Percentiles rank a stretch among this genome's conserved stretches.
Conservation (phyloP, 1,140 invertebrate species). For the Linepithema humile region DNA sequence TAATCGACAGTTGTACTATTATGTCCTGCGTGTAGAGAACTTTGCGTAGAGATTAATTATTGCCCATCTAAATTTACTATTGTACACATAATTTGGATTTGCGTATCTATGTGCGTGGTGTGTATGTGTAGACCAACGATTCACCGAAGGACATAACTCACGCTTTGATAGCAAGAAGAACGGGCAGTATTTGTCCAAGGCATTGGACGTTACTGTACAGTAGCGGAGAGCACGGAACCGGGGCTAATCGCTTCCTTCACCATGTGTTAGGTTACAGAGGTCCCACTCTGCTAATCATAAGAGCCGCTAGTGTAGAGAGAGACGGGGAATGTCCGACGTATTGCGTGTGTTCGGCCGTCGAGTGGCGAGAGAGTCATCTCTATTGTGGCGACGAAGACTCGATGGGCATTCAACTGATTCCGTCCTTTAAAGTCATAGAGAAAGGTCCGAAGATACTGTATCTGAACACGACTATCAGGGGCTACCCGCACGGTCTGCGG, state of each 20-base stretch:
- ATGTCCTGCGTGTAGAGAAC: not conserved
- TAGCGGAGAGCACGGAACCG: conserved; percentile 92
- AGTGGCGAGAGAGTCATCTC: conserved; percentile 94
- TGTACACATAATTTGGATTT: conserved; percentile 4
- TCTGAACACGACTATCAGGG: conserved; percentile 92
- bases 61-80: not conserved
- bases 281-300: conserved; percentile 92
- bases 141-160: conserved; percentile 75
- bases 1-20: not conserved
- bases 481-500: conserved; percentile 93
- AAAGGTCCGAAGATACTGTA: conserved; percentile 91
- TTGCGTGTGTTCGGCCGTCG: conserved; percentile 91
- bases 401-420: conserved; percentile 91
- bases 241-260: conserved; percentile 94
- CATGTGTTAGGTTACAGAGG: conserved; percentile 94
- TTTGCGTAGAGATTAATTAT: conserved; percentile 22
- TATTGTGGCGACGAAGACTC: conserved; percentile 93
- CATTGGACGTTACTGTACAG: conserved; percentile 95
- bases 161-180: conserved; percentile 78
- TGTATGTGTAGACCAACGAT: conserved; percentile 75
- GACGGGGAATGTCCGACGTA: conserved; percentile 88
- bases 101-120: conserved; percentile 10
- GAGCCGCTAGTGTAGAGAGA: conserved; percentile 78
- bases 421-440: conserved; percentile 89
- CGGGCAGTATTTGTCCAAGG: conserved; percentile 85